A percentile compares a stretch with the other conserved stretches of the same genome.
phyloP scores from a whole-genome alignment of 2,888 invertebrate genomes.

The Sinelater perroti region DNA sequence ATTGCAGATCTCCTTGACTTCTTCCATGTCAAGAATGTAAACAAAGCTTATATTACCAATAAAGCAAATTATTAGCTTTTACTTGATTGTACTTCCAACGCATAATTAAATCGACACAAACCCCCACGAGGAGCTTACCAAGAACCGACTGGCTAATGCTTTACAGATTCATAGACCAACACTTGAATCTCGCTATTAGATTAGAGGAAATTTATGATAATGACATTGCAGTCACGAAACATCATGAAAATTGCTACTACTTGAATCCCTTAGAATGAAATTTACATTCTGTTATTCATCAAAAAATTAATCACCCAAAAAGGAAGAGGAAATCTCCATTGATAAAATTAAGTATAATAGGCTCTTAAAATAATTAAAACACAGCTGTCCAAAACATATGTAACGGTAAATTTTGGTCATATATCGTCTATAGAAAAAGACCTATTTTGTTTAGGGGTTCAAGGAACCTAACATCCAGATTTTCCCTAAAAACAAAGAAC shows the following conservation, averaged over 20 bases:
- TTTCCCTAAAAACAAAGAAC: no score
- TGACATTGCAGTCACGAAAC: neutral
- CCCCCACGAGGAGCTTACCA: neutral
- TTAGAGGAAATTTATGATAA: neutral
- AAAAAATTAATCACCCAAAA: neutral
- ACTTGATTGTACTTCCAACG: neutral
- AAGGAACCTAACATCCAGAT: no score
- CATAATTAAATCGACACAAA: neutral
- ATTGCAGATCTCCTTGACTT: neutral
- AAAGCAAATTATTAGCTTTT: neutral
- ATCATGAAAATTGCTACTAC: neutral
- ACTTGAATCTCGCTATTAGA: neutral
- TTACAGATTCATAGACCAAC: neutral
- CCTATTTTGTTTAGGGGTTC: no score
- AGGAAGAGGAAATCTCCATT: neutral
- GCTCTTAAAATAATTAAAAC: no score
- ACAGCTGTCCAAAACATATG: no score
- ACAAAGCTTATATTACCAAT: neutral
- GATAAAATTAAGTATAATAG: neutral
- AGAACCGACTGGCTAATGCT: neutral
- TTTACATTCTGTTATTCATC: neutral
- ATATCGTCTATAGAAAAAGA: no score
- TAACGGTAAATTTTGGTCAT: no score
- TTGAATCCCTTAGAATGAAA: neutral
- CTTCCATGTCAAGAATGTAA: neutral